phyloP scores from a whole-genome alignment of 2,888 invertebrate species.

The Scelioninae gen. 2 region DNA sequence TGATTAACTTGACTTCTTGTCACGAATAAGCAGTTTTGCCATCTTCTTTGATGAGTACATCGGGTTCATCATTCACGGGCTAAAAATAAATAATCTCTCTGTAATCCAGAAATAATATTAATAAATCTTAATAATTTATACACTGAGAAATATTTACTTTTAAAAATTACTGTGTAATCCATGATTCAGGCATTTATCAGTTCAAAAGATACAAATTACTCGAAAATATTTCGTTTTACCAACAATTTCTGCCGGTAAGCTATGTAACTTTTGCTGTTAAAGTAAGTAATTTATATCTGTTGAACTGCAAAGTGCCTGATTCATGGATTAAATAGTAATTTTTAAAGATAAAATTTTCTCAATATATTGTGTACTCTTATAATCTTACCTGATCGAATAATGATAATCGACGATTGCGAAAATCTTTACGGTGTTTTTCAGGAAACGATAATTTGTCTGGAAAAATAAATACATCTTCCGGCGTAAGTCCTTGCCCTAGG shows the following conservation, averaged over 20 bases:
- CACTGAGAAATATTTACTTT: too few species aligned
- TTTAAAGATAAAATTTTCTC: too few species aligned
- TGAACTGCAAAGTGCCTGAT: too few species aligned
- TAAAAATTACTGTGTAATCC: too few species aligned
- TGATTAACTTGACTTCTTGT: conserved; percentile 24
- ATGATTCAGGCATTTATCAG: too few species aligned
- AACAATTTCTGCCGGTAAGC: too few species aligned
- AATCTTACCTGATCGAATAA: conserved; percentile 43
- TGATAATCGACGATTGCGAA: conserved; percentile 51
- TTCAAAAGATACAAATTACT: too few species aligned
- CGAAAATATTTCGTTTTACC: background rate
- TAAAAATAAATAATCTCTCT: conserved; percentile 33
- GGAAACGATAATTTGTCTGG: conserved; percentile 70
- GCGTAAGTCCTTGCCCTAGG: conserved; percentile 68
- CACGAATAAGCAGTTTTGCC: conserved; percentile 41
- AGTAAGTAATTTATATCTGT: too few species aligned
- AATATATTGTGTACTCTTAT: background rate
- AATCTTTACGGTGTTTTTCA: conserved; percentile 70
- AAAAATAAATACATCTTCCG: conserved; percentile 63
- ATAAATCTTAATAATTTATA: background rate
- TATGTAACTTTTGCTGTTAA: too few species aligned
- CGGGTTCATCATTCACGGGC: conserved; percentile 51
- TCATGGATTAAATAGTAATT: too few species aligned
- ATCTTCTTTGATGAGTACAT: conserved; percentile 52
- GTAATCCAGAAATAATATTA: too few species aligned